Conservation (phyloP, 2,113 vertebrate genomes). For the Atherinomorus stipes region DNA sequence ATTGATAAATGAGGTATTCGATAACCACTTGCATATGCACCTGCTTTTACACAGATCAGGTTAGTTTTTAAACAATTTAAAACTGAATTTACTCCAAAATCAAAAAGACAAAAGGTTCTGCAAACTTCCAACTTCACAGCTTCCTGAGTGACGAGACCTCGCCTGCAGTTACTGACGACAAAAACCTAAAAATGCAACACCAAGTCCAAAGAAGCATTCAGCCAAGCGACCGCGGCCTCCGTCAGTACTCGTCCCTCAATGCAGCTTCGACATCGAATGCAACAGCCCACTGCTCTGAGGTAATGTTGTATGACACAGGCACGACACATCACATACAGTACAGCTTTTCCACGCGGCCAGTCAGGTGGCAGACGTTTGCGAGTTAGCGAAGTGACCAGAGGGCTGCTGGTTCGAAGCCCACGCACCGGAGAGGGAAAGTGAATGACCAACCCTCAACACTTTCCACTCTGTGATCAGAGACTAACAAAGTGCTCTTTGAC, state of each 20-base stretch:
- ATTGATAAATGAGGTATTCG: conserved; percentile 85
- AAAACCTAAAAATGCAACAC: conserved; percentile 48
- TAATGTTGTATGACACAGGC: conserved; percentile 59
- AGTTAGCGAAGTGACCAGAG: background rate
- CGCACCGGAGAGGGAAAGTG: background rate
- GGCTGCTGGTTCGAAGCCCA: background rate
- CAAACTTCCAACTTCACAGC: conserved; percentile 78
- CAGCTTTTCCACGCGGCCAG: conserved; percentile 14
- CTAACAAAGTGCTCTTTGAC: conserved; percentile 14
- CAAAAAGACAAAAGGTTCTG: conserved; percentile 72
- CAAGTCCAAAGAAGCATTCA: conserved; percentile 58
- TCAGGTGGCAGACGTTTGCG: conserved; percentile 15
- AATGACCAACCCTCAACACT: conserved; percentile 14
- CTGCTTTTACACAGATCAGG: conserved; percentile 81
- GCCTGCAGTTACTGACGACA: conserved; percentile 70
- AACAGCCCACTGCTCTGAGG: conserved; percentile 73
- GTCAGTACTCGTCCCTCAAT: conserved; percentile 50
- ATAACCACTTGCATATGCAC: conserved; percentile 84
- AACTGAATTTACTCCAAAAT: conserved; percentile 78
- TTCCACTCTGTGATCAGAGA: background rate
- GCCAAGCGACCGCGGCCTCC: conserved; percentile 35
- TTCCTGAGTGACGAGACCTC: conserved; percentile 79
- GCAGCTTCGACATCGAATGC: conserved; percentile 47
- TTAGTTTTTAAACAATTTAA: conserved; percentile 77
- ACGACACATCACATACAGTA: conserved; percentile 28